Evolutionary conservation across 2,888 invertebrate species (phyloP).

Genomic region (Eilema caniola): DNA sequence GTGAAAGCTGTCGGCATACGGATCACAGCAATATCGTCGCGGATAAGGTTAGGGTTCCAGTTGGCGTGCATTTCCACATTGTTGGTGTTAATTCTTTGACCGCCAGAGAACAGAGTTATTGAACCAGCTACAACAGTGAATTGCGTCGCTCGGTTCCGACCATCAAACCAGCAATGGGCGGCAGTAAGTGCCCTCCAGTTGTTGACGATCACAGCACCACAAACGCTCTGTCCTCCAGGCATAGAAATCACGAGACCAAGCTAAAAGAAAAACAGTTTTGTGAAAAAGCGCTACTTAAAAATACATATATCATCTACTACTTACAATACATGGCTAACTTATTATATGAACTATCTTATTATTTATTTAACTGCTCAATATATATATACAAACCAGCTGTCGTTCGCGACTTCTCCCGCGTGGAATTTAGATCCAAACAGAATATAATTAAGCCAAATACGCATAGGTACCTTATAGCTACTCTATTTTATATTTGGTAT

Average conservation of each 20-base stretch:
- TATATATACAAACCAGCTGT: no score
- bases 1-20: background rate
- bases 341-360: no score
- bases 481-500: no score
- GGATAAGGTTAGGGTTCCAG: conserved; percentile 49
- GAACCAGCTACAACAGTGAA: conserved; percentile 63
- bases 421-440: no score
- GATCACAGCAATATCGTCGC: conserved; percentile 54
- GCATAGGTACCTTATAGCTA: no score
- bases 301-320: background rate
- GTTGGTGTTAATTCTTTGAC: conserved; percentile 48
- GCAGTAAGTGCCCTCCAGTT: conserved; percentile 55
- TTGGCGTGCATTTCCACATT: conserved; percentile 50
- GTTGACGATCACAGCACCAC: conserved; percentile 55
- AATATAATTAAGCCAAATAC: no score
- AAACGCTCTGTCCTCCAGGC: conserved; percentile 50
- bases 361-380: background rate
- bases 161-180: conserved; percentile 64
- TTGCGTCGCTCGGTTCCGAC: conserved; percentile 53
- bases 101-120: conserved; percentile 52
- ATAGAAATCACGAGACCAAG: conserved; percentile 54
- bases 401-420: no score
- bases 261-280: conserved; percentile 27
- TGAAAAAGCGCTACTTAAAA: no score
- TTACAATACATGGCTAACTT: background rate